Evolutionary conservation across 2,797 vertebrate species (phyloP).

Genomic region (Manis pentadactyla): DNA sequence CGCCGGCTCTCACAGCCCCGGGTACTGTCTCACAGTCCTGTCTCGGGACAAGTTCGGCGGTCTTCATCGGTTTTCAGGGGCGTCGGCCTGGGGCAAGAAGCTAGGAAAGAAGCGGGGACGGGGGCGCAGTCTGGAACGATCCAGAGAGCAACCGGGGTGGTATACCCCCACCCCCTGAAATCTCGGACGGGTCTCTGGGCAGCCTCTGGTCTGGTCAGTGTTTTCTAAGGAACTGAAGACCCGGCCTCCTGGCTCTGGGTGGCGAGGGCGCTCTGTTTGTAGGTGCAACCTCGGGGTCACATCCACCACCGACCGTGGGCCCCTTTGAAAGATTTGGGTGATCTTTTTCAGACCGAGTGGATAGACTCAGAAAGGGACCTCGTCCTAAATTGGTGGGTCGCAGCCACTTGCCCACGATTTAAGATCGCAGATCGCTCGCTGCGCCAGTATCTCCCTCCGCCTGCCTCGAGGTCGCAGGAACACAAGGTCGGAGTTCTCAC

Average conservation of each 20-base stretch:
- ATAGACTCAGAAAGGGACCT: not conserved
- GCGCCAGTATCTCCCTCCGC: rapidly evolving
- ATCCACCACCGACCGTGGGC: rapidly evolving
- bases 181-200: rapidly evolving
- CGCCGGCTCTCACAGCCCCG: rapidly evolving
- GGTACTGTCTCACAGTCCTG: no score
- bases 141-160: not conserved
- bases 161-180: not conserved
- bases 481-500: not conserved
- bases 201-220: rapidly evolving
- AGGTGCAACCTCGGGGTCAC: not conserved
- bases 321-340: not conserved
- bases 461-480: not conserved
- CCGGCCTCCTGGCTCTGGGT: not conserved
- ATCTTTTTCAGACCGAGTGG: not conserved
- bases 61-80: not conserved
- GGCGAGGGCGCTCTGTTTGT: not conserved
- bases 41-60: rapidly evolving
- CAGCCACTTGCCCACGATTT: rapidly evolving
- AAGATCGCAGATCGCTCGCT: not conserved
- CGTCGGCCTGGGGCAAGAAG: not conserved
- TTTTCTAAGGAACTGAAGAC: not conserved
- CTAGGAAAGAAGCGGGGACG: rapidly evolving
- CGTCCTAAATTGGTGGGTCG: not conserved
- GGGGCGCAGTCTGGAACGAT: not conserved